phyloP scores from a whole-genome alignment of 2,888 invertebrate genomes.

The Chrysolina oricalcia region DNA sequence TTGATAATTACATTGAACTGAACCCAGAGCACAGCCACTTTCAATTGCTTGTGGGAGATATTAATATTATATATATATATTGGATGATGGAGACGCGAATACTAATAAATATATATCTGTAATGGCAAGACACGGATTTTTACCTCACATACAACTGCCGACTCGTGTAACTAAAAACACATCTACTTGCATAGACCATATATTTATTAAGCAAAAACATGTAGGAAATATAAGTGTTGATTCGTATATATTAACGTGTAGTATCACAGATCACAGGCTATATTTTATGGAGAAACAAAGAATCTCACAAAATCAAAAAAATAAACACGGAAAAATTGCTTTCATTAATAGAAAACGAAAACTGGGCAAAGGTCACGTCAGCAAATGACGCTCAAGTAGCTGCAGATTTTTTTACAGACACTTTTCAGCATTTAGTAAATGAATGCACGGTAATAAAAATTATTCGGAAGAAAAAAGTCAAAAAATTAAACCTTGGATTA shows the following conservation, averaged over 20 bases:
- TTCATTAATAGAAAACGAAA: constrained; percentile 25
- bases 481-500: constrained; percentile 31
- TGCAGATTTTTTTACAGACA: constrained; percentile 25
- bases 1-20: no score
- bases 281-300: constrained; percentile 21
- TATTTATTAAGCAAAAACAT: no score
- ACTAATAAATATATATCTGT: no score
- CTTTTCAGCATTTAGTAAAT: constrained; percentile 31
- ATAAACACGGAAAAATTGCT: constrained; percentile 30
- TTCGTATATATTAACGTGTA: no score
- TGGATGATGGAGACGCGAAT: no score
- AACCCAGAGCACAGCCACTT: no score
- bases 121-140: no score
- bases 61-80: no score
- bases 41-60: no score
- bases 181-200: constrained; percentile 19
- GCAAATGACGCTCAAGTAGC: constrained; percentile 32
- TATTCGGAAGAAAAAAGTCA: constrained; percentile 25
- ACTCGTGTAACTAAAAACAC: constrained; percentile 20
- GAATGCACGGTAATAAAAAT: constrained; percentile 28
- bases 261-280: constrained; percentile 22
- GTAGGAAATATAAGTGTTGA: no score
- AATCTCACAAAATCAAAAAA: constrained; percentile 22
- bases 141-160: constrained; percentile 14
- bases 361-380: constrained; percentile 25